These are phyloP conservation scores for Paraplagusia blochii DNA, from an alignment of 2,113 vertebrate species.

Conservation along the genomic window DNA sequence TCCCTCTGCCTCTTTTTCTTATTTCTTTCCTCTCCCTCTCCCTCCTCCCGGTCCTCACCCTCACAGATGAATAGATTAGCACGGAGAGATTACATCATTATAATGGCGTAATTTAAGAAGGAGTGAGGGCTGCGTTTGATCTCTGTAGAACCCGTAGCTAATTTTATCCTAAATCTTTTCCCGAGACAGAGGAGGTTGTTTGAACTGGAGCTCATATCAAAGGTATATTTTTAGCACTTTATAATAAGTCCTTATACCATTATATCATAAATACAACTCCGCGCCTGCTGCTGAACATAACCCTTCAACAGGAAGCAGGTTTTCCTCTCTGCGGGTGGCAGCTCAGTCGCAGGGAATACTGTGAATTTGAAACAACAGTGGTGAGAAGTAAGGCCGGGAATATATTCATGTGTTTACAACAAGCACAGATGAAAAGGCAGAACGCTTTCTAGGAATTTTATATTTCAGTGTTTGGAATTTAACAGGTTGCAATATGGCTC, in stretches of 20 bases:
- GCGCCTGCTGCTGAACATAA: neutral
- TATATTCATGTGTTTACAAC: no score
- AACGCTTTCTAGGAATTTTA: no score
- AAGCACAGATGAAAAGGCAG: no score
- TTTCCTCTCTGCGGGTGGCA: neutral
- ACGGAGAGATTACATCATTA: constrained; percentile 4
- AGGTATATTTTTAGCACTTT: no score
- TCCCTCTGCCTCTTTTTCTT: neutral
- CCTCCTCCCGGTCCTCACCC: constrained; percentile 10
- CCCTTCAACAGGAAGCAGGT: neutral
- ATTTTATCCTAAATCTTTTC: constrained; percentile 3
- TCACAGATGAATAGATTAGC: constrained; percentile 23
- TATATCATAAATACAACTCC: neutral
- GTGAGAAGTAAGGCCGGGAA: neutral
- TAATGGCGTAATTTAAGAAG: constrained; percentile 23
- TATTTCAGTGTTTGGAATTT: no score
- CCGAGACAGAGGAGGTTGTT: no score
- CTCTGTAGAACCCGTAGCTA: neutral
- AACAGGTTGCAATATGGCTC: no score
- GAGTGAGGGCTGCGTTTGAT: constrained; percentile 1
- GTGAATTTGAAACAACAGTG: neutral
- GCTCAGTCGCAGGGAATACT: neutral
- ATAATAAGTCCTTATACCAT: no score
- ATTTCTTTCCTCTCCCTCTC: constrained; percentile 4
- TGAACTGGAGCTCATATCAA: no score